Base-by-base conservation (phyloP, 2,113 vertebrate species). In the Malurus elegans region DNA sequence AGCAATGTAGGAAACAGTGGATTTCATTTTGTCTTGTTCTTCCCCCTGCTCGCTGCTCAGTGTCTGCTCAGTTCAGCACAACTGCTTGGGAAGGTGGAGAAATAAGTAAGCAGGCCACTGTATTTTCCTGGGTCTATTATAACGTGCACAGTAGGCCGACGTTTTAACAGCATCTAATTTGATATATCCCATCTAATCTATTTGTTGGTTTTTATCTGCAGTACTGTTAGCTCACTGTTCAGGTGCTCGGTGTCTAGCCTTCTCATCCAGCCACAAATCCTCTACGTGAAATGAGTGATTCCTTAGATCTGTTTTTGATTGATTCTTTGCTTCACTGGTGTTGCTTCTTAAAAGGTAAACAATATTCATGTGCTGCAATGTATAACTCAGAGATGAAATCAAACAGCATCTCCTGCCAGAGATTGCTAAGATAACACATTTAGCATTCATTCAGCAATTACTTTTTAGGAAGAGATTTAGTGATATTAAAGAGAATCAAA, bases 261-360 rank as follows among this genome's bases (percentile, higher is more conserved):
- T 88, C 81, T 94, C 92, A 95, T 92, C 93, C 95, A 95, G 80
- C 95, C 86, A 95, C 89, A 95, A 91, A 88, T 91, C 94, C 94
- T 90, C 93, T 88, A 76, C 83, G 53, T 89, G 90, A 93, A 95
- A 94, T 92, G 79, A 96, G 79, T 61, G 82, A 90, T 94, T 93
- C 90, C 90, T 88, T 94, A 91, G 72, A 75, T 90, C 95, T 96
- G 87, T 74, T 95, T 94, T 86, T 96, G 87, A 93, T 88, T 76
- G 89, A 91, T 95, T 95, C 90, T 91, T 96, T 96, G 89, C 91
- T 96, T 96, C 95, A 92, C 86, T 93, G 88, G 54, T 94, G 82
- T 94, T 95, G 84, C 88, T 93, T 92, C 95, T 96, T 95, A 94
- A 95, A 96, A 96, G 90, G 94, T 95, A 91, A 94, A 95, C 91